Conservation (phyloP, 2,113 vertebrate genomes). For the Spermophilus dauricus region DNA sequence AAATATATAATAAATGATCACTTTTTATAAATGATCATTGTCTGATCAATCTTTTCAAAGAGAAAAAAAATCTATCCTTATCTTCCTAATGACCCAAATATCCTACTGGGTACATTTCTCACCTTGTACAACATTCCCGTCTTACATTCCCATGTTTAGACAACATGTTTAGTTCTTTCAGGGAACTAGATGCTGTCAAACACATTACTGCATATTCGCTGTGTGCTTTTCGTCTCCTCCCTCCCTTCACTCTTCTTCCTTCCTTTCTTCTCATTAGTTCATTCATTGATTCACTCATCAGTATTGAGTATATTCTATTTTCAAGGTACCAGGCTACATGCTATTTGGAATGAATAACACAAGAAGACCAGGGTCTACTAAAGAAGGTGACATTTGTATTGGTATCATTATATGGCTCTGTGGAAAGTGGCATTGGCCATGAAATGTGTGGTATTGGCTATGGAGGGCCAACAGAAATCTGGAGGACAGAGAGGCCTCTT, state of each 20-base stretch:
- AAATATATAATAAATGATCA: too few species aligned
- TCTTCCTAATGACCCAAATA: background rate
- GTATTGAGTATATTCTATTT: background rate
- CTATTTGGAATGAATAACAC: background rate
- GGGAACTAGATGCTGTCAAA: background rate
- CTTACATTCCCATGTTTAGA: background rate
- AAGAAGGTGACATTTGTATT: background rate
- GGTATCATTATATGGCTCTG: background rate
- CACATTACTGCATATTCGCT: background rate
- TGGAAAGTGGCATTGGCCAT: background rate
- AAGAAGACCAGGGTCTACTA: background rate
- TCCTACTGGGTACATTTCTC: background rate
- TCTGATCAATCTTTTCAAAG: background rate
- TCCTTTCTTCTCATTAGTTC: background rate
- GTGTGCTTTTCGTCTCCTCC: background rate
- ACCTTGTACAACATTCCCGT: background rate
- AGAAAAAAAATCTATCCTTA: background rate
- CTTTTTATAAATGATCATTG: too few species aligned
- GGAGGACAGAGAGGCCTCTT: background rate
- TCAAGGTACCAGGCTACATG: background rate
- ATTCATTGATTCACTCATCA: background rate
- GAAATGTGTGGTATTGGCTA: background rate
- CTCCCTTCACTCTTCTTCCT: background rate
- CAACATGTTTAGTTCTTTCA: background rate
- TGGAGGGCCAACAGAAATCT: background rate